Conservation (phyloP, 1,140 invertebrate genomes). For the Calephelis nemesis region DNA sequence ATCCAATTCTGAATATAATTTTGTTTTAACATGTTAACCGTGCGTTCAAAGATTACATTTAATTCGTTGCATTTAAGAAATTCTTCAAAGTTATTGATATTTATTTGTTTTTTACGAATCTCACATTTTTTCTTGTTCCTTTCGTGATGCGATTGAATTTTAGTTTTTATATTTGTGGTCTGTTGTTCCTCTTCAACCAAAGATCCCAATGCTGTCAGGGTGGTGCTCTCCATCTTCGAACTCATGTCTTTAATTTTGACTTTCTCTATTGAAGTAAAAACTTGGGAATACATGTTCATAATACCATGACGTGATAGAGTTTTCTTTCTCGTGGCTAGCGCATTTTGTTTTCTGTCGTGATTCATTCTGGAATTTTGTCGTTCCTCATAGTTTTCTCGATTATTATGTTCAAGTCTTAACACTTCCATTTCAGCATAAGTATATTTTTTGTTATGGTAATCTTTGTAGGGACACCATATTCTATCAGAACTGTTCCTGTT, state of each 20-base stretch:
- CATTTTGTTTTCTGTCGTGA: conserved; percentile 6
- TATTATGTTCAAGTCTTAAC: conserved; percentile 1
- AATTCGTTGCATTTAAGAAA: neutral
- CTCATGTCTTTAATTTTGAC: neutral
- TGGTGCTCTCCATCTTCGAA: conserved; percentile 1
- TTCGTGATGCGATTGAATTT: neutral
- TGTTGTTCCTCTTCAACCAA: conserved; percentile 8
- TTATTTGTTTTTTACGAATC: neutral
- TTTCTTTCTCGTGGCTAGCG: conserved; percentile 11
- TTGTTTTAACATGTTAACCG: conserved; percentile 5
- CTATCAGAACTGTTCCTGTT: conserved; percentile 8
- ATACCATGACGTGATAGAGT: neutral
- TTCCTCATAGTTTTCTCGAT: neutral
- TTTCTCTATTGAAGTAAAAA: conserved; percentile 11
- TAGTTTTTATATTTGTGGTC: neutral
- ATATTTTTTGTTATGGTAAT: neutral
- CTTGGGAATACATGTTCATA: conserved; percentile 6
- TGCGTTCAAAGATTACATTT: conserved; percentile 3
- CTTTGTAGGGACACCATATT: conserved; percentile 20
- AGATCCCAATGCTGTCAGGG: neutral
- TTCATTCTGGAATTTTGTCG: conserved; percentile 5
- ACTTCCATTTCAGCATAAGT: conserved; percentile 19
- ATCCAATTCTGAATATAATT: conserved; percentile 1
- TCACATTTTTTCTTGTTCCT: neutral
- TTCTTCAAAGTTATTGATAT: neutral